These are phyloP conservation scores for Pandemis heparana DNA, from an alignment of 2,888 invertebrate genomes.

Conservation along the genomic window DNA sequence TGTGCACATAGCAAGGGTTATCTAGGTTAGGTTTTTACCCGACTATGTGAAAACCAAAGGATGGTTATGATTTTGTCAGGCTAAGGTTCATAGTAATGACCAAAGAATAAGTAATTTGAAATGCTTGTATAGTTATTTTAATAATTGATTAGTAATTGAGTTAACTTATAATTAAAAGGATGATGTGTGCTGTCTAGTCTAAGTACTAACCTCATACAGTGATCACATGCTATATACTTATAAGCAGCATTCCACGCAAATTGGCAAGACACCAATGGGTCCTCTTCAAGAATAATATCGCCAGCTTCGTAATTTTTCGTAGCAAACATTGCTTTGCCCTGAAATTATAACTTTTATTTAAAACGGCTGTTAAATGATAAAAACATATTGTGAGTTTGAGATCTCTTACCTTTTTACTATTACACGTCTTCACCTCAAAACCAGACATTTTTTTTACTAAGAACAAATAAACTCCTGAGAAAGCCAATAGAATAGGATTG, in stretches of 20 bases:
- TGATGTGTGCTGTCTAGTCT: not conserved
- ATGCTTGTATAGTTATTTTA: too few species aligned
- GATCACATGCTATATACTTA: constrained; percentile 95
- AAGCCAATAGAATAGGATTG: not conserved
- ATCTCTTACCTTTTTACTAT: constrained; percentile 71
- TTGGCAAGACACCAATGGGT: constrained; percentile 95
- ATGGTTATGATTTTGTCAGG: too few species aligned
- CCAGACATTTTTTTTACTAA: constrained; percentile 65
- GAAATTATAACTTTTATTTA: constrained; percentile 49
- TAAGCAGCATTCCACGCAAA: constrained; percentile 97
- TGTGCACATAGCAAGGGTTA: too few species aligned
- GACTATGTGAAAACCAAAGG: too few species aligned
- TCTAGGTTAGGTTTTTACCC: too few species aligned
- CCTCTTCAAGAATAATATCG: constrained; percentile 94
- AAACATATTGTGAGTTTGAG: constrained; percentile 3
- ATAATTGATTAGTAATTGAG: too few species aligned
- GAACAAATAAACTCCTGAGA: not conserved
- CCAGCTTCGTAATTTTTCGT: constrained; percentile 88
- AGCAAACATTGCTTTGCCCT: constrained; percentile 95
- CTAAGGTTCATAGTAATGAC: too few species aligned
- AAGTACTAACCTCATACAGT: constrained; percentile 90
- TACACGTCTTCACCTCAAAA: constrained; percentile 71
- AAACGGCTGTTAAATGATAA: not conserved
- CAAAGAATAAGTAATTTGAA: too few species aligned
- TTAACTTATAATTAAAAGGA: too few species aligned